Percentiles rank a stretch among this genome's conserved stretches.
Conservation (phyloP, 1,140 invertebrate genomes). For the Drosophila sulfurigaster region DNA sequence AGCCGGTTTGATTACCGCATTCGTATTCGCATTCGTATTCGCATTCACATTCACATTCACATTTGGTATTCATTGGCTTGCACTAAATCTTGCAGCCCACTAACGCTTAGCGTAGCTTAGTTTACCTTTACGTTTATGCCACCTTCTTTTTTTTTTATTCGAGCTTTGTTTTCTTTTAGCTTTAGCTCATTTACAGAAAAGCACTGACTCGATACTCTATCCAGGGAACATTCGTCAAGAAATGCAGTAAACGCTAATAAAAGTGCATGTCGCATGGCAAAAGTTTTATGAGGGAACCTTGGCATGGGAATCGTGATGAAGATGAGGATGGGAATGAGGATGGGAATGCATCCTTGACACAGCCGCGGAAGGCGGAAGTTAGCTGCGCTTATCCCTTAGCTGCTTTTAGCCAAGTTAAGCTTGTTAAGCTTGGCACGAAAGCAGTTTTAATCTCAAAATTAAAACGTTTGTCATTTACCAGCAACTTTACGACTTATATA, state of each 20-base stretch:
- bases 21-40: background rate
- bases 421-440: slow-evolving; percentile 82
- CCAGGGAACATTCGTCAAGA: slow-evolving; percentile 64
- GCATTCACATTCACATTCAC: slow-evolving; percentile 25
- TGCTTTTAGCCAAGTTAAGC: slow-evolving; percentile 75
- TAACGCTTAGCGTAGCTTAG: slow-evolving; percentile 52
- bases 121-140: slow-evolving; percentile 23
- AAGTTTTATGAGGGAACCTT: slow-evolving; percentile 56
- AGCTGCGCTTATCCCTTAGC: slow-evolving; percentile 47
- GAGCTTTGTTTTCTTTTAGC: slow-evolving; percentile 6
- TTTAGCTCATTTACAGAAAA: slow-evolving; percentile 43
- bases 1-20: slow-evolving; percentile 36
- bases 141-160: slow-evolving; percentile 1
- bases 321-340: slow-evolving; percentile 8
- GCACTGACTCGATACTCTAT: slow-evolving; percentile 25
- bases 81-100: slow-evolving; percentile 62
- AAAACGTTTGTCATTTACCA: slow-evolving; percentile 82
- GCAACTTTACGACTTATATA: slow-evolving; percentile 77
- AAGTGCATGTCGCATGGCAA: slow-evolving; percentile 75
- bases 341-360: slow-evolving; percentile 47
- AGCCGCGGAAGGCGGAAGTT: slow-evolving; percentile 55
- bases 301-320: slow-evolving; percentile 17
- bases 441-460: slow-evolving; percentile 84
- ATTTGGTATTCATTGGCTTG: slow-evolving; percentile 72
- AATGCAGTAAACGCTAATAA: slow-evolving; percentile 80